phyloP scores from a whole-genome alignment of 1,140 invertebrate genomes.

The Drosophila lacertosa region DNA sequence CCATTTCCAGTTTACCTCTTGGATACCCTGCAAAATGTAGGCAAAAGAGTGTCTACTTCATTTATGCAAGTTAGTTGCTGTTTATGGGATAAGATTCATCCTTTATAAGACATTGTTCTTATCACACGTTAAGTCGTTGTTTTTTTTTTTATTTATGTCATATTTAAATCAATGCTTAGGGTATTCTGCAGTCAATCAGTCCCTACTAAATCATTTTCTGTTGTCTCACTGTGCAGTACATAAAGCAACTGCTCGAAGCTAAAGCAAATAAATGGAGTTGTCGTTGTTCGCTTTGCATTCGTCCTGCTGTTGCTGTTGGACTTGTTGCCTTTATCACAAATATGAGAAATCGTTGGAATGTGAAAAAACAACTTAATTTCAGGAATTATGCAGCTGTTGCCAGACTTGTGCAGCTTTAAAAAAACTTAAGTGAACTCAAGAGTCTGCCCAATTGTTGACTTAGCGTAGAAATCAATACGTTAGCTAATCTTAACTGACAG shows the following conservation, averaged over 20 bases:
- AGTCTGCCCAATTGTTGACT: not conserved
- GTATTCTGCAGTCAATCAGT: slow-evolving; percentile 1
- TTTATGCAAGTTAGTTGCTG: too few relatives aligned
- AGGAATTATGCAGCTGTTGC: slow-evolving; percentile 18
- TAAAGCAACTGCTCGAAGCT: slow-evolving; percentile 52
- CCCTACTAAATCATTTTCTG: not conserved
- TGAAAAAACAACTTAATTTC: slow-evolving; percentile 45
- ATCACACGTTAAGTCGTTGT: too few relatives aligned
- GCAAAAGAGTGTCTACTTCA: not conserved
- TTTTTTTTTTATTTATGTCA: too few relatives aligned
- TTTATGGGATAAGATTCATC: too few relatives aligned
- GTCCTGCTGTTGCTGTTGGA: slow-evolving; percentile 47
- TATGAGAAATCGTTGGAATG: slow-evolving; percentile 36
- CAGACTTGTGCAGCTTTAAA: not conserved
- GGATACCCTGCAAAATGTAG: slow-evolving; percentile 38
- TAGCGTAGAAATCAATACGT: slow-evolving; percentile 4
- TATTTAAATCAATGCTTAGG: not conserved
- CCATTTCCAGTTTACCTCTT: slow-evolving; percentile 48
- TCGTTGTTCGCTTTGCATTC: slow-evolving; percentile 59
- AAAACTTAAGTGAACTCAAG: not conserved
- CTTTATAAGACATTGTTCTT: too few relatives aligned
- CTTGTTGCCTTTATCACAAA: slow-evolving; percentile 45
- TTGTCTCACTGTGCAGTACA: slow-evolving; percentile 39
- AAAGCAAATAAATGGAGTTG: slow-evolving; percentile 67
- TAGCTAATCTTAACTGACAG: slow-evolving; percentile 24